Base-by-base conservation (phyloP, 2,888 invertebrate species). In the Tetheella fluctuosa region DNA sequence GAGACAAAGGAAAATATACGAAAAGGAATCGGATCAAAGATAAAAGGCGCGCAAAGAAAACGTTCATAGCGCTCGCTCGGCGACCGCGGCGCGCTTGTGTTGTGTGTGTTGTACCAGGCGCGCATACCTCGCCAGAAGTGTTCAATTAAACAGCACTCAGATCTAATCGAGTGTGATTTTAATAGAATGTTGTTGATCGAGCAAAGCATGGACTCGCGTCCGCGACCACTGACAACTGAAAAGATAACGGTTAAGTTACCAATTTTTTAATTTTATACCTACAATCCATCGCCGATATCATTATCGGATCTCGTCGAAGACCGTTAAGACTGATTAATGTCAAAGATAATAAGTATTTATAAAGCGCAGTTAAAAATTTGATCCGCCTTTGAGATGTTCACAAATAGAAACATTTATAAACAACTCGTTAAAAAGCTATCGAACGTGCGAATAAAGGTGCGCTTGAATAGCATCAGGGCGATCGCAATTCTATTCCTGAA, bases 111-210 rank as follows among this genome's bases (percentile, higher is more conserved):
- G 81, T 83, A 88, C 86, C 86, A 87, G 88, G 88, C 84, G 83
- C 76, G 80, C 88, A 87, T 88, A 84, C 83, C 79, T 73, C 79
- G 70, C 68, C 74, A 72, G 81, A 78, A 84, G 85, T 80, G 83
- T 88, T 86, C 86, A 89, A 90, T 89, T 89, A 87, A 87, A 85
- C 81, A 78, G 81, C 83, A 75, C 79, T 74, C 78, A 83, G 86
- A 89, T 87, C 81, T 89, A 88, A 91, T 89, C 89, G 86, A 90
- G 86, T 86, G 88, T 85, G 85, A 89, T 88, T 89, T 88, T 89
- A 87, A 88, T 88, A 85, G 82, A 88, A 83, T 81, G 79, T 80
- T 80, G 83, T 71, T 77, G 83, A 83, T 84, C 77, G 72, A 77
- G 70, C 80, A 70, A 69, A 67, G 61, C 58, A 54, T 55, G 17